These are phyloP conservation scores for Glyptemys insculpta DNA, from an alignment of 2,797 vertebrate species.

Conservation along the genomic window DNA sequence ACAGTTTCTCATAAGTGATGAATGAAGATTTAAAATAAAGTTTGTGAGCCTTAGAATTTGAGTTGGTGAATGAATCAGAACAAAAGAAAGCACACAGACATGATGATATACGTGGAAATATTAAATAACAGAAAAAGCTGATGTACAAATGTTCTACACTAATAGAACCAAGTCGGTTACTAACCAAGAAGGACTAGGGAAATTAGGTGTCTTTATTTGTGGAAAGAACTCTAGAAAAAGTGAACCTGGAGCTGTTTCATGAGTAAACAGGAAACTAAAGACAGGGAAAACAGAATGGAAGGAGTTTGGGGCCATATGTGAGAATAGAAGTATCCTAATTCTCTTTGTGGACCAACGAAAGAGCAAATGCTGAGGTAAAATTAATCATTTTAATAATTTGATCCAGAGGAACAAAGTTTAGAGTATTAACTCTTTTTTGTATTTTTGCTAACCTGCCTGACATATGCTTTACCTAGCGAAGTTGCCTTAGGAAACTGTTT, in stretches of 20 bases:
- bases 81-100: not conserved
- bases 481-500: not conserved
- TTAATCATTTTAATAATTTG: not conserved
- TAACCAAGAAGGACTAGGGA: not conserved
- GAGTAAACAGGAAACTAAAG: slow-evolving; percentile 50
- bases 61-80: not conserved
- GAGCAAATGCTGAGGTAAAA: not conserved
- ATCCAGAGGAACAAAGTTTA: not conserved
- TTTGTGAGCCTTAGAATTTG: not conserved
- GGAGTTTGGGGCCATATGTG: not conserved
- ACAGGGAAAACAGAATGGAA: not conserved
- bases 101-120: not conserved
- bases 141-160: not conserved
- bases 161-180: not conserved
- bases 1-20: not conserved
- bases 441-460: not conserved
- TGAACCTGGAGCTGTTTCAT: not conserved
- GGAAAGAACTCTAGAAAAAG: slow-evolving; percentile 10
- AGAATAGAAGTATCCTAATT: not conserved
- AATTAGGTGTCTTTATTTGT: not conserved
- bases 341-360: not conserved
- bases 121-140: not conserved
- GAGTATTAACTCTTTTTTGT: not conserved
- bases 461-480: not conserved
- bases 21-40: not conserved